These are phyloP conservation scores for Pachyuromys duprasi DNA, from an alignment of 2,797 vertebrate species.

Conservation along the genomic window DNA sequence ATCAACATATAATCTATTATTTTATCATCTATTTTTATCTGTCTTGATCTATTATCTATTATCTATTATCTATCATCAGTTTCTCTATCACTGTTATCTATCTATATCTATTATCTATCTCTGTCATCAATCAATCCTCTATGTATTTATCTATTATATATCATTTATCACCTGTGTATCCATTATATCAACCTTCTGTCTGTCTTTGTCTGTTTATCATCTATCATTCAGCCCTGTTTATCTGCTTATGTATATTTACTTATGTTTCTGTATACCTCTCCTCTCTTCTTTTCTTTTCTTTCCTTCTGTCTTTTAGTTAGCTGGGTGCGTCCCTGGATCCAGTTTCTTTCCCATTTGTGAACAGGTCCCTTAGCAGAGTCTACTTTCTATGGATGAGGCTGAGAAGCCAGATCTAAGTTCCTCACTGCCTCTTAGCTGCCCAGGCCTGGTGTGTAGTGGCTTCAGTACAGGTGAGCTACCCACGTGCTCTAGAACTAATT, in stretches of 20 bases:
- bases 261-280: background rate
- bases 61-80: background rate
- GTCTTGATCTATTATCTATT: background rate
- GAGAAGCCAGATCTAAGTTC: background rate
- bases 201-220: no score
- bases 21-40: background rate
- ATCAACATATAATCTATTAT: background rate
- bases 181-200: background rate
- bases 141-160: background rate
- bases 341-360: background rate
- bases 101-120: background rate
- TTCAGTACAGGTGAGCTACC: background rate
- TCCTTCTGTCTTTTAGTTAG: background rate
- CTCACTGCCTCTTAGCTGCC: background rate
- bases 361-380: background rate
- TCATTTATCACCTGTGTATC: background rate
- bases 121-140: background rate
- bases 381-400: background rate
- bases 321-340: background rate
- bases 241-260: background rate
- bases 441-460: no score
- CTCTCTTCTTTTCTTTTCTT: background rate
- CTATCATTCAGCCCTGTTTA: background rate
- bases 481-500: background rate
- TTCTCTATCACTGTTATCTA: background rate